Percentiles rank a stretch among this genome's conserved stretches.
These are phyloP conservation scores for Busseola fusca DNA, from an alignment of 2,888 invertebrate species.

Conservation along the genomic window DNA sequence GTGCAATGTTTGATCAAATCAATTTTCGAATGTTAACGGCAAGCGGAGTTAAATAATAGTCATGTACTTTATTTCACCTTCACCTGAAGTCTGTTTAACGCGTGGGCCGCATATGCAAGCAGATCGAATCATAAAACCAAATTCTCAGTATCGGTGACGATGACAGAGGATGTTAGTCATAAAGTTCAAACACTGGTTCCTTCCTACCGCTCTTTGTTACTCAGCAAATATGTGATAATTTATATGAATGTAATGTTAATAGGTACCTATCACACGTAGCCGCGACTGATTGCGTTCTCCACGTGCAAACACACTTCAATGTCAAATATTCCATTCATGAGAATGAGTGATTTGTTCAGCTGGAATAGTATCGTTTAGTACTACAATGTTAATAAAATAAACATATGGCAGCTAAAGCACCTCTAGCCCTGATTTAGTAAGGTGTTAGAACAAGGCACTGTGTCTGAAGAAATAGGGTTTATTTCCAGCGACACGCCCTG, in stretches of 20 bases:
- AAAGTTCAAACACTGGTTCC: conserved; percentile 60
- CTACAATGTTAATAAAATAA: conserved; percentile 61
- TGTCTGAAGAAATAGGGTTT: not conserved
- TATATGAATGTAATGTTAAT: conserved; percentile 46
- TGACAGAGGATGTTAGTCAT: conserved; percentile 72
- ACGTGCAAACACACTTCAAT: conserved; percentile 62
- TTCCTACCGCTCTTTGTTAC: conserved; percentile 62
- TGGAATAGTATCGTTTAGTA: conserved; percentile 62
- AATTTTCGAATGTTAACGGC: conserved; percentile 1
- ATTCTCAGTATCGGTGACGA: conserved; percentile 67
- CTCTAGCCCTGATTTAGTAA: conserved; percentile 25
- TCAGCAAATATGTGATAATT: conserved; percentile 51
- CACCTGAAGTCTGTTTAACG: conserved; percentile 59
- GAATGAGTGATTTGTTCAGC: conserved; percentile 63
- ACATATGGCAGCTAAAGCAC: conserved; percentile 54
- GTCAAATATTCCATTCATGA: conserved; percentile 78
- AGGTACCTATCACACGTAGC: conserved; percentile 47
- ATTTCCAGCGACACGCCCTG: not conserved
- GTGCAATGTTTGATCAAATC: conserved; percentile 18
- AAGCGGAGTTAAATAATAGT: conserved; percentile 31
- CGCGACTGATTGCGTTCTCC: conserved; percentile 46
- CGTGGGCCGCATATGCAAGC: conserved; percentile 64
- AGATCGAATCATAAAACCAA: conserved; percentile 63
- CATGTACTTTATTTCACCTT: conserved; percentile 34
- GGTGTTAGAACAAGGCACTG: conserved; percentile 12